Evolutionary conservation across 2,797 vertebrate genomes (phyloP).

Genomic region (Hipposideros larvatus): DNA sequence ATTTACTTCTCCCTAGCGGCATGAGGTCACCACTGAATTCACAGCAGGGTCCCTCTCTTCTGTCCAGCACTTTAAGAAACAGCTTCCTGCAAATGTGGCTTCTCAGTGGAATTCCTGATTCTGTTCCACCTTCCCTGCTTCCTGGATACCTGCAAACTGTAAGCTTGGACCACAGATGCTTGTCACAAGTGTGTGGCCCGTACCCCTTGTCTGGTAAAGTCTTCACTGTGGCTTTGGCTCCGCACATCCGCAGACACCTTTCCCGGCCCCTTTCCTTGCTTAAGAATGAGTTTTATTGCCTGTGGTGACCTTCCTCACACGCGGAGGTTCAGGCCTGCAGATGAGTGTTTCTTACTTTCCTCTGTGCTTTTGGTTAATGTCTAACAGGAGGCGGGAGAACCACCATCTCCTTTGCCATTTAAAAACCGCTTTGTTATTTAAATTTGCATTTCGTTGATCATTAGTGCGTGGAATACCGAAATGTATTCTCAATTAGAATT

Average conservation of each 20-base stretch:
- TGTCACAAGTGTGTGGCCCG: rapidly evolving
- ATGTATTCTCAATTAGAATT: neutral
- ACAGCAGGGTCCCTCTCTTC: too few relatives aligned
- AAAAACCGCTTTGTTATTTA: neutral
- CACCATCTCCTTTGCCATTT: neutral
- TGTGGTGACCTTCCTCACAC: neutral
- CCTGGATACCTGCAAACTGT: neutral
- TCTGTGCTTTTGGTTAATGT: neutral
- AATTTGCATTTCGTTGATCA: neutral
- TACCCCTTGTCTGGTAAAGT: too few relatives aligned
- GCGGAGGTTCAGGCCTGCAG: neutral
- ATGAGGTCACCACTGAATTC: rapidly evolving
- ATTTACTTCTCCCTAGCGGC: rapidly evolving
- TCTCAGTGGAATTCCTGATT: neutral
- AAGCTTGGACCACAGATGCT: rapidly evolving
- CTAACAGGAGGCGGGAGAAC: neutral
- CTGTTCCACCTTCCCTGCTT: neutral
- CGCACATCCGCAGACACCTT: too few relatives aligned
- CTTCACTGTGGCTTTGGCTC: rapidly evolving
- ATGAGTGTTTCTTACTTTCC: neutral
- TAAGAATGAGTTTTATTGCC: too few relatives aligned
- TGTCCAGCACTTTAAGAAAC: neutral
- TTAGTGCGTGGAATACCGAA: neutral
- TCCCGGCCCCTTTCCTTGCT: neutral
- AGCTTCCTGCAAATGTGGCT: rapidly evolving